Conservation (phyloP, 1,140 invertebrate genomes). For the Pseudomyrmex dendroicus region DNA sequence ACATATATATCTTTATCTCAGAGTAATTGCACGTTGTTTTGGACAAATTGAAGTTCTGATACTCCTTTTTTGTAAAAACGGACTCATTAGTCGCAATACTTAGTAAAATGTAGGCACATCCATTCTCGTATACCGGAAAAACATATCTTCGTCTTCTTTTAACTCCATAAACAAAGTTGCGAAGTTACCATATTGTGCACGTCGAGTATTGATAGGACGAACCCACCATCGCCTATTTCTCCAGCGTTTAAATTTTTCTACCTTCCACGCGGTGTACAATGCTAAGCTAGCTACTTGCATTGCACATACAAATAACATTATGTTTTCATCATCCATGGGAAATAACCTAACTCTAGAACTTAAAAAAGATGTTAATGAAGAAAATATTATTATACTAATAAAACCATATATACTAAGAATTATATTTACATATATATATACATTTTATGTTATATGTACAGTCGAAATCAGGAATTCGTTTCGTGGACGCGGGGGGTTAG, state of each 20-base stretch:
- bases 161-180: background rate
- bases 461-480: too few species aligned
- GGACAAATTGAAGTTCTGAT: slow-evolving; percentile 7
- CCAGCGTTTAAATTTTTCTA: background rate
- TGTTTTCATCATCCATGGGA: too few species aligned
- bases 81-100: background rate
- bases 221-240: background rate
- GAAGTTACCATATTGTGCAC: background rate
- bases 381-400: too few species aligned
- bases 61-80: background rate
- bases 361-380: too few species aligned
- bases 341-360: too few species aligned
- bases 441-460: too few species aligned
- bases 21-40: slow-evolving; percentile 23
- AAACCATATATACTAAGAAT: too few species aligned
- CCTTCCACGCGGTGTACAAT: slow-evolving; percentile 1
- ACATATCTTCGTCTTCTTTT: slow-evolving; percentile 13
- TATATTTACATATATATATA: too few species aligned
- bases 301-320: background rate
- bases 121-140: slow-evolving; percentile 4
- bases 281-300: slow-evolving; percentile 6
- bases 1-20: slow-evolving; percentile 5
- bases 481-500: too few species aligned
- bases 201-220: slow-evolving; percentile 13
- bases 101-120: slow-evolving; percentile 9